Conservation (phyloP, 2,888 invertebrate species). For the Apotomis betuletana region DNA sequence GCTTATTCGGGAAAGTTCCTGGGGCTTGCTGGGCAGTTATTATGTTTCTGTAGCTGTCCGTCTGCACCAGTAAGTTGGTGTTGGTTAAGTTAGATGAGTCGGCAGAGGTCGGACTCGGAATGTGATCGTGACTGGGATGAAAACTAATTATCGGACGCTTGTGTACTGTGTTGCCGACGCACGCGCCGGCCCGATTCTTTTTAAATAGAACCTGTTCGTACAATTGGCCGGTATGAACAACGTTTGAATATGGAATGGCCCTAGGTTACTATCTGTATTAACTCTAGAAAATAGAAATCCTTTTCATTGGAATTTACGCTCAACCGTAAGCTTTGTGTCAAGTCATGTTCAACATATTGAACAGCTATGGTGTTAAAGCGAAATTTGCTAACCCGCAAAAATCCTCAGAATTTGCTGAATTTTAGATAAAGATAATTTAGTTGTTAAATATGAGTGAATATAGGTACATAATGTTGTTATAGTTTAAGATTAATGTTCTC, state of each 20-base stretch:
- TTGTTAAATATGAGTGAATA: too few species aligned
- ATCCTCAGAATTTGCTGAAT: too few species aligned
- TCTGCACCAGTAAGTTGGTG: slow-evolving; percentile 15
- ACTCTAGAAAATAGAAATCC: not conserved
- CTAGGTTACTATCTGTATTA: not conserved
- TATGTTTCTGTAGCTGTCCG: not conserved
- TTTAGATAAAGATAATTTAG: too few species aligned
- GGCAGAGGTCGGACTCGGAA: slow-evolving; percentile 61
- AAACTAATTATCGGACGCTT: slow-evolving; percentile 71
- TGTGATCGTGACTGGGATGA: slow-evolving; percentile 71
- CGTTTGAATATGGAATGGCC: slow-evolving; percentile 13
- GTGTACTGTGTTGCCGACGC: slow-evolving; percentile 51
- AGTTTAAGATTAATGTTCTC: too few species aligned
- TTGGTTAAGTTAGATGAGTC: slow-evolving; percentile 62
- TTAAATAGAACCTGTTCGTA: slow-evolving; percentile 38
- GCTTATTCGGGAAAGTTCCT: not conserved
- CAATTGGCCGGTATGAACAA: slow-evolving; percentile 27
- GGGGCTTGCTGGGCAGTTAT: not conserved
- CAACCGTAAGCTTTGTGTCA: too few species aligned
- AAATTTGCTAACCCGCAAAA: too few species aligned
- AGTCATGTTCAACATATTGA: too few species aligned
- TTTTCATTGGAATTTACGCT: not conserved
- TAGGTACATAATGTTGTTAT: too few species aligned
- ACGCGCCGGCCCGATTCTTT: slow-evolving; percentile 28
- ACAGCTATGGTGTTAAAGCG: too few species aligned